A percentile compares a stretch with the other conserved stretches of the same genome.
phyloP scores from a whole-genome alignment of 1,140 invertebrate species.

The Drosophila quadrilineata region DNA sequence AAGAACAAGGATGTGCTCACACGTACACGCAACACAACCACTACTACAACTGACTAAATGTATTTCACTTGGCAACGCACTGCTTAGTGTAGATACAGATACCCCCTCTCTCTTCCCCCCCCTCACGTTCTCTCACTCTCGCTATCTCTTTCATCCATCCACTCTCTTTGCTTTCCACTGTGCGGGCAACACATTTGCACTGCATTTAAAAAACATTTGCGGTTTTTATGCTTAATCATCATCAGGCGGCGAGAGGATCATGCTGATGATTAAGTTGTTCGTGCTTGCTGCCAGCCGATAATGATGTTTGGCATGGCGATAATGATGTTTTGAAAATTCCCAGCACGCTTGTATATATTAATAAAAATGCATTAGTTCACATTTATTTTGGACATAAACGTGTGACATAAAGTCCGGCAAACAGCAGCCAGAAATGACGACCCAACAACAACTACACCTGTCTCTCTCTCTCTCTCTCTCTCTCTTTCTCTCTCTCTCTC shows the following conservation, averaged over 20 bases:
- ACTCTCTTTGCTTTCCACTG: no score
- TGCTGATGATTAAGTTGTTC: slow-evolving; percentile 14
- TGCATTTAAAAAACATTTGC: slow-evolving; percentile 80
- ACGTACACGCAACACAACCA: slow-evolving; percentile 46
- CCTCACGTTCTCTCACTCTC: no score
- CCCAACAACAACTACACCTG: not conserved
- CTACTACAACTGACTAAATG: slow-evolving; percentile 59
- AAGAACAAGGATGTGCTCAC: slow-evolving; percentile 49
- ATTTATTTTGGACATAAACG: slow-evolving; percentile 78
- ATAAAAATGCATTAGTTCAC: slow-evolving; percentile 80
- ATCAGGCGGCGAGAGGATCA: no score
- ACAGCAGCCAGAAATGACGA: slow-evolving; percentile 45
- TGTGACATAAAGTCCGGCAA: slow-evolving; percentile 56
- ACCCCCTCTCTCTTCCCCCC: not conserved
- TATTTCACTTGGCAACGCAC: no score
- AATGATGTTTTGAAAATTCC: slow-evolving; percentile 51
- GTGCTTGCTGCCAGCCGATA: no score
- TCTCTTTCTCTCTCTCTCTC: not conserved
- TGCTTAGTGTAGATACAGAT: no score
- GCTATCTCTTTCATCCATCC: no score
- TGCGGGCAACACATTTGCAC: slow-evolving; percentile 65
- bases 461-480: not conserved
- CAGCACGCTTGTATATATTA: slow-evolving; percentile 80
- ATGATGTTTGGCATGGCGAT: slow-evolving; percentile 27
- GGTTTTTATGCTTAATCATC: slow-evolving; percentile 77